phyloP scores from a whole-genome alignment of 2,797 vertebrate species.

The Enteromius unitaeniatus region DNA sequence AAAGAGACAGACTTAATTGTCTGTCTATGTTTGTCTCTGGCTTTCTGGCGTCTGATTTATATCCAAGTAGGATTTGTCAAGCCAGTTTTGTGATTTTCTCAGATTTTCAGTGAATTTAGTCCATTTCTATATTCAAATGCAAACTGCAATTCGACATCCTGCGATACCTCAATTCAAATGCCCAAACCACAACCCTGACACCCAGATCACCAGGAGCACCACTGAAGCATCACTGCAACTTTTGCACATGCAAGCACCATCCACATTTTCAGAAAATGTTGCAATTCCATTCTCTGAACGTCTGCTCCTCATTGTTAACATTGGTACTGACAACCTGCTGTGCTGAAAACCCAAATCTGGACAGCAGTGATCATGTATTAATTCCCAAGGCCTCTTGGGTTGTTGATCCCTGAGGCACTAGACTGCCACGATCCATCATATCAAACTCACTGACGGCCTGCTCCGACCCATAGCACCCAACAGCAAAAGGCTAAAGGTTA shows the following conservation, averaged over 20 bases:
- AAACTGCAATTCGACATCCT: not conserved
- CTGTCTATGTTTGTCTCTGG: too few species aligned
- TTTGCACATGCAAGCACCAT: not conserved
- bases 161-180: not conserved
- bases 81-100: not conserved
- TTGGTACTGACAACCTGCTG: not conserved
- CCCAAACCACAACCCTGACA: not conserved
- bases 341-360: constrained; percentile 29
- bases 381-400: constrained; percentile 32
- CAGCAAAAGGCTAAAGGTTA: constrained; percentile 42
- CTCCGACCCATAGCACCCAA: constrained; percentile 46
- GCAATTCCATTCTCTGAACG: not conserved
- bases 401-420: constrained; percentile 52
- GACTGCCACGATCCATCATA: constrained; percentile 55
- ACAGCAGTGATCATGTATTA: constrained; percentile 47
- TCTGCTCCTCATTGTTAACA: not conserved
- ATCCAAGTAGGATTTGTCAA: not conserved
- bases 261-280: not conserved
- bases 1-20: too few species aligned
- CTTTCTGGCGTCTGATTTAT: too few species aligned
- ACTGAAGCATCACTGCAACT: not conserved
- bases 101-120: not conserved
- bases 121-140: not conserved
- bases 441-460: constrained; percentile 48
- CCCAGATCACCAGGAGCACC: not conserved